Conservation (phyloP, 2,113 vertebrate genomes). For the Marmota flaviventris region DNA sequence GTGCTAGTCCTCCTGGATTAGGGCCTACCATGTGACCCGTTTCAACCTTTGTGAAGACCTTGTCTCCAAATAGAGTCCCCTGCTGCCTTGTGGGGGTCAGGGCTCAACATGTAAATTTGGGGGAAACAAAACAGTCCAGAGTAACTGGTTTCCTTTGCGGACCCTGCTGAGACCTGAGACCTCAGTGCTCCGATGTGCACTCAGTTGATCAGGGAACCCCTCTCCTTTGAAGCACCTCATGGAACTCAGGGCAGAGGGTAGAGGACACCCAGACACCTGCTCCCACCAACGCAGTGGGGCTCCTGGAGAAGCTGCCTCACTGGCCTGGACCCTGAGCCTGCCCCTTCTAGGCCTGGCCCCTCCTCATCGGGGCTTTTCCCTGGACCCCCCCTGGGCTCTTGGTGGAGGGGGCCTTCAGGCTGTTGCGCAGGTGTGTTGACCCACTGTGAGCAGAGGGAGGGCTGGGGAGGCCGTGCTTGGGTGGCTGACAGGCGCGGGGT, state of each 20-base stretch:
- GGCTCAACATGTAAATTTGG: no score
- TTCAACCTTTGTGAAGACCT: background rate
- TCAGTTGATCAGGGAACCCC: no score
- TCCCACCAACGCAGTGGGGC: no score
- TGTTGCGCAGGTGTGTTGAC: background rate
- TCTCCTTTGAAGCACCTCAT: background rate
- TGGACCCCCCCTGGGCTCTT: background rate
- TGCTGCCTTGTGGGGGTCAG: background rate
- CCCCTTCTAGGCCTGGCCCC: background rate
- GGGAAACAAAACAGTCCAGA: background rate
- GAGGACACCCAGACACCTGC: background rate
- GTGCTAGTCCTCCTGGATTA: background rate
- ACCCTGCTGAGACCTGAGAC: background rate
- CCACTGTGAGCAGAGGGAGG: no score
- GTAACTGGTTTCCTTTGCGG: background rate
- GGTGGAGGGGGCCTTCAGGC: background rate
- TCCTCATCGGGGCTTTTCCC: background rate
- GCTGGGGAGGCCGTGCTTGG: fast-evolving
- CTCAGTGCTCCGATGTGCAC: no score
- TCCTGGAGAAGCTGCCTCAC: no score
- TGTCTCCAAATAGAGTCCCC: no score
- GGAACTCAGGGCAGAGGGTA: background rate
- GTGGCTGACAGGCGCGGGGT: background rate
- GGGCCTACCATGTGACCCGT: no score
- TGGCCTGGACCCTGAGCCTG: background rate